Evolutionary conservation across 2,113 vertebrate species (phyloP), one percentile per base, ranked within the genome.

Genomic region (Leucoraja erinaceus): DNA sequence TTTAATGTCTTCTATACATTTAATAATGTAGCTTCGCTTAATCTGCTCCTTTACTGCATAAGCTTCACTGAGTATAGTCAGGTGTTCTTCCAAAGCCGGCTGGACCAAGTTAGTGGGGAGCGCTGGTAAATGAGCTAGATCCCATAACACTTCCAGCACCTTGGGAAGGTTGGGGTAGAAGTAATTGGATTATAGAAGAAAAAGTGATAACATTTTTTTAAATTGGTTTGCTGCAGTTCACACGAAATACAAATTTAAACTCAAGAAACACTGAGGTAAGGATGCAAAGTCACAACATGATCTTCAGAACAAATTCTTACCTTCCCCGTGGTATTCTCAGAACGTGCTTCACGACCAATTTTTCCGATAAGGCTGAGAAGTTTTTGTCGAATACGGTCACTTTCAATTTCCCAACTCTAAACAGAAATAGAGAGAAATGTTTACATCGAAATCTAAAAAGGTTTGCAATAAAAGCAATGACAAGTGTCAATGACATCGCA

Each of bases 1-100:
- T 95, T 99, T 99, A 93, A 99, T 99, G 94, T 99, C 99, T 94
- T 99, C 98, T 93, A 99, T 99, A 95, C 99, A 99, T 94, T 99
- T 99, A 94, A 99, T 98, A 95, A 99, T 99, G 95, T 99, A 99
- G 95, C 95, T 98, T 95, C 97, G 97, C 95, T 99, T 99, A 93
- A 99, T 95, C 0, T 97, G 97, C 94, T 99, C 99, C 95, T 99
- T 99, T 93, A 99, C 98, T 5, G 99, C 98, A 0, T 99, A 99
- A 0, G 99, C 98, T n/a, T 99, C 99, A 56, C 98, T 99, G 93
- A 99, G 97, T 93, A 99, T 99, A 76, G 98, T 97, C 95, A 99
- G 96, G 94, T 99, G 99, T 68, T 99, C 99, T 95, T 99, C 98
- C 95, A 99, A 93, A 1, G 99, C 99, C 95, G 98, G 98, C 96